Evolutionary conservation across 2,113 vertebrate genomes (phyloP), one percentile per base, ranked within the genome.

Genomic region (Struthidea cinerea): DNA sequence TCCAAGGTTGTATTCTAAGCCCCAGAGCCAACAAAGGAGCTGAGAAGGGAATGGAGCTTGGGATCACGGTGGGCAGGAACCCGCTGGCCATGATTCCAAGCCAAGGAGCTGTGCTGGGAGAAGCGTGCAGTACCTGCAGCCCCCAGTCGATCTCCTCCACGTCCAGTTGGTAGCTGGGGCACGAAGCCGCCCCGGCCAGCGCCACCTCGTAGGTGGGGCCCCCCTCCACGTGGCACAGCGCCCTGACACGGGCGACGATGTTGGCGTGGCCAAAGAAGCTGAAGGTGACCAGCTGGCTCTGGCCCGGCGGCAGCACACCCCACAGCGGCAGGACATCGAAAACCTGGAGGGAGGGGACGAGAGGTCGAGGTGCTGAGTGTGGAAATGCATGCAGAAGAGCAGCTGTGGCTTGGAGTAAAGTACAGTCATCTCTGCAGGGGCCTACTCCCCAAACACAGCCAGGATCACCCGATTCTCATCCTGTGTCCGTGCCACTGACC

Each of bases 201-300:
- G 16, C 13, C 20, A 99, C 42, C 44, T 98, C 70, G 14, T 99
- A 99, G 26, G 91, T 97, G 0, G 98, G 98, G 10, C 99, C 99
- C 18, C 98, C 98, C 78, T 99, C 97, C 17, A 99, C 98, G 30
- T 87, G 56, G 24, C 99, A 99, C 80, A 98, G 93, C 0, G 98
- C 99, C 6, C 86, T 88, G 83, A 97, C 97, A 16, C 49, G 87
- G 28, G 97, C 97, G 0, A 88, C 53, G 28, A 99, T 96, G 75
- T 98, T 94, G 26, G 97, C 13, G 2, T 99, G 98, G 71, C 98
- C 98, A 3, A 98, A 99, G 98, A 99, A 99, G 35, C 97, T 98
- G 87, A 99, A 97, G 0, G 87, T 6, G 37, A 74, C 95, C 10
- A 49, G 67, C 94, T 98, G 97, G 82, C 93, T 97, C 35, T 99